Base-by-base conservation (phyloP, 2,113 vertebrate species). In the Pomatorhinus ruficollis region DNA sequence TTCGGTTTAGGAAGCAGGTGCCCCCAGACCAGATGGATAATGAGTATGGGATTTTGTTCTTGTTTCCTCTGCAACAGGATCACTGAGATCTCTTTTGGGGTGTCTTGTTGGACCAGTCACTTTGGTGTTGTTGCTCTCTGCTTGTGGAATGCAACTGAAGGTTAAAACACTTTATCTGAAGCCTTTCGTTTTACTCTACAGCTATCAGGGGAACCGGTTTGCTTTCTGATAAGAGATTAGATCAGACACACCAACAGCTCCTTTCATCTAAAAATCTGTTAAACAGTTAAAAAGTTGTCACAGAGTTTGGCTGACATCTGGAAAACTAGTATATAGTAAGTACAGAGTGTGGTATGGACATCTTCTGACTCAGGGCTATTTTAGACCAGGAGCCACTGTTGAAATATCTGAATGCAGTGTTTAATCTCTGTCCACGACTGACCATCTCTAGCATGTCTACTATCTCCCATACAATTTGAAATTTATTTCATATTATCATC, bases 241-340 rank as follows among this genome's bases (percentile, higher is more conserved):
- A 87, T 94, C 94, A 68, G 83, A 87, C 28, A 66, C 10, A 5
- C 64, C 80, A 60, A 40, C 30, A 91, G 44, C 72, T 92, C 57
- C 65, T 93, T 84, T 95, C 77, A 84, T 72, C 64, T 87, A 78
- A 83, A 95, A 78, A 42, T 81, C 53, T 75, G 59, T 74, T 49
- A 54, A 70, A 54, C 60, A 77, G 47, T 66, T 92, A 60, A 87
- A 39, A 44, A 66, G 2, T 79, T 79, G 52, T 91, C 47, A 45
- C 27, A 10, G 37, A 84, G 11, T n/a, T 39, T 47, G 50, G 24
- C 47, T 10, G 9, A 82, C 56, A 89, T 87, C 69, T 82, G 83
- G 57, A 78, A 79, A 89, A 42, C 44, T 45, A 63, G 50, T 66
- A 8, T 37, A 4, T 53, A 39, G 6, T n/a, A 50, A 74, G 47